Evolutionary conservation across 2,113 vertebrate species (phyloP), one percentile per base, ranked within the genome.

Genomic region (Phoxinus phoxinus): DNA sequence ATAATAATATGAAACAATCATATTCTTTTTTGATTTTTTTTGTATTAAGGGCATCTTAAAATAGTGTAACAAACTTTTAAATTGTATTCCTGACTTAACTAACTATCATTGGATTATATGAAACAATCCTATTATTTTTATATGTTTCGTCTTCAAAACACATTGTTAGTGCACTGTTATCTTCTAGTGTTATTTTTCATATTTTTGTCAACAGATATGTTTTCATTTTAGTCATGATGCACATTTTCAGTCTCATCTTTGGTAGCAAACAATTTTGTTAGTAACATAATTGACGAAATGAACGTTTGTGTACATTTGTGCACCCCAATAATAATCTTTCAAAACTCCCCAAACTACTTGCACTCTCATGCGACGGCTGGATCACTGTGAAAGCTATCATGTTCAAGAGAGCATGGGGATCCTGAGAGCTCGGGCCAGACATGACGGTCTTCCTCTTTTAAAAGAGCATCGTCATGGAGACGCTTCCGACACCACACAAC

Each of bases 361-460:
- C 35, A 63, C 9, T 83, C 13, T 41, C 19, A 67, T 59, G 48
- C 35, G 48, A 56, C 0, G 19, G 6, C 27, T 48, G 73, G n/a
- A 72, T 86, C 69, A 72, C 86, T 89, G 85, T 75, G 80, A 88
- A 90, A 90, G 61, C 69, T 81, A 90, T 90, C 85, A 89, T 72
- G 72, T 86, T 86, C 83, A 88, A 86, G 83, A 83, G 86, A 87
- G 84, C 83, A 51, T 59, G 51, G 80, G 71, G 77, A 83, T 78
- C 59, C 61, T 46, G 41, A 80, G 25, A 58, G 74, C 32, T 80
- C 19, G 51, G 67, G 74, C 74, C 72, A 76, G 76, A 84, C 30
- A 73, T 87, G 79, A 69, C 75, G 41, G 73, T 81, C 44, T 76
- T 80, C 63, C 79, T 61, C 75, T 71, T 81, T 88, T 85, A 74